phyloP scores from a whole-genome alignment of 2,888 invertebrate genomes.

The Eretmocerus hayati region DNA sequence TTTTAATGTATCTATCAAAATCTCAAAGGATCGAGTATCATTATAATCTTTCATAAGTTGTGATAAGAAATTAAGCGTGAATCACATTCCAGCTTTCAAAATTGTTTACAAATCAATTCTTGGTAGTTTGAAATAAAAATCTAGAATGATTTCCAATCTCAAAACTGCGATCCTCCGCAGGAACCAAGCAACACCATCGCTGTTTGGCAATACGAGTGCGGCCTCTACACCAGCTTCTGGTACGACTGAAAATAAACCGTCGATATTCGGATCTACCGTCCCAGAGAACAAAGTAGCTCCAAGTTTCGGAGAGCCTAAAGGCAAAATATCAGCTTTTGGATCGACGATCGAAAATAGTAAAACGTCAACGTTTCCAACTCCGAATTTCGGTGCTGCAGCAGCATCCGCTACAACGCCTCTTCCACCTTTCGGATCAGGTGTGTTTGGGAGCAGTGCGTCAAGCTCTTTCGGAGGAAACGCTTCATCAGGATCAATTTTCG shows the following conservation, averaged over 20 bases:
- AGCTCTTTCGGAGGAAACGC: constrained; percentile 29
- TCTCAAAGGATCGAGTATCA: too few species aligned
- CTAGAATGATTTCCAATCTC: too few species aligned
- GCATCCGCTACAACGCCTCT: not conserved
- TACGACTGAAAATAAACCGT: constrained; percentile 21
- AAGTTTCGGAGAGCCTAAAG: constrained; percentile 26
- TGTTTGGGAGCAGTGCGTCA: constrained; percentile 26
- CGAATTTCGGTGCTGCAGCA: constrained; percentile 19
- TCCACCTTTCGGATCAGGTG: constrained; percentile 5
- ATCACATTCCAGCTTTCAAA: too few species aligned
- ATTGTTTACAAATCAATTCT: too few species aligned
- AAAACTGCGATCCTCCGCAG: constrained; percentile 5
- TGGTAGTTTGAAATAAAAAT: too few species aligned
- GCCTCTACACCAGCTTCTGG: not conserved
- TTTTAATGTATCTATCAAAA: too few species aligned
- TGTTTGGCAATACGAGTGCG: constrained; percentile 11
- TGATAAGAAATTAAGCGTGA: too few species aligned
- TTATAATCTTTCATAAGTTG: too few species aligned
- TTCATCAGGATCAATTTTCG: constrained; percentile 28
- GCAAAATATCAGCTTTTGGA: constrained; percentile 29
- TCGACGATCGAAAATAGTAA: constrained; percentile 13
- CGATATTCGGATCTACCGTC: constrained; percentile 25
- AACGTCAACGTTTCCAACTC: not conserved
- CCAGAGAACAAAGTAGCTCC: constrained; percentile 25
- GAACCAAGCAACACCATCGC: constrained; percentile 13